Conservation (phyloP, 2,113 vertebrate genomes). For the human region DNA sequence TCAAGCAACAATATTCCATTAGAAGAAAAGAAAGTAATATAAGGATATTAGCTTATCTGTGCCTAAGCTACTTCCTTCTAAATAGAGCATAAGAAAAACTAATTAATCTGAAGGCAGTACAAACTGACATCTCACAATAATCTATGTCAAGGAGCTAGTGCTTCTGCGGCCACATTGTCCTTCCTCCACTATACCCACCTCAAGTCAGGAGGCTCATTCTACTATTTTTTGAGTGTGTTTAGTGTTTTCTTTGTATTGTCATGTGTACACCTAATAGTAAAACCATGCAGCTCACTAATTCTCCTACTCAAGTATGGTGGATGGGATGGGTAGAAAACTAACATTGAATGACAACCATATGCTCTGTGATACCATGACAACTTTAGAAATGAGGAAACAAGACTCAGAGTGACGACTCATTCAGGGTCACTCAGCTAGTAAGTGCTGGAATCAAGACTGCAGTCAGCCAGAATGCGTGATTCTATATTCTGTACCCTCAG, state of each 20-base stretch:
- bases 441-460: background rate
- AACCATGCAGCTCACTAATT: background rate
- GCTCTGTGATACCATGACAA: background rate
- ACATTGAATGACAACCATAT: rapidly evolving
- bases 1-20: background rate
- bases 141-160: background rate
- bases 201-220: background rate
- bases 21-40: background rate
- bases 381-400: background rate
- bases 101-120: background rate
- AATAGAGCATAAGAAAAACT: background rate
- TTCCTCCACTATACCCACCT: background rate
- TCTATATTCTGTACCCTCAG: background rate
- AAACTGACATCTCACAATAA: background rate
- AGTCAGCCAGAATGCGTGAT: background rate
- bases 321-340: background rate
- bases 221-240: background rate
- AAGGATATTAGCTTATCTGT: conserved; percentile 15
- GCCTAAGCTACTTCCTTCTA: conserved; percentile 15
- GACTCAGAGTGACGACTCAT: background rate
- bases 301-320: background rate
- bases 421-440: background rate
- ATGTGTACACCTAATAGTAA: background rate
- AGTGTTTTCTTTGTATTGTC: background rate
- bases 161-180: background rate